Percentiles rank a stretch among this genome's conserved stretches.
Conservation (phyloP, 2,888 invertebrate genomes). For the Achlya flavicornis region DNA sequence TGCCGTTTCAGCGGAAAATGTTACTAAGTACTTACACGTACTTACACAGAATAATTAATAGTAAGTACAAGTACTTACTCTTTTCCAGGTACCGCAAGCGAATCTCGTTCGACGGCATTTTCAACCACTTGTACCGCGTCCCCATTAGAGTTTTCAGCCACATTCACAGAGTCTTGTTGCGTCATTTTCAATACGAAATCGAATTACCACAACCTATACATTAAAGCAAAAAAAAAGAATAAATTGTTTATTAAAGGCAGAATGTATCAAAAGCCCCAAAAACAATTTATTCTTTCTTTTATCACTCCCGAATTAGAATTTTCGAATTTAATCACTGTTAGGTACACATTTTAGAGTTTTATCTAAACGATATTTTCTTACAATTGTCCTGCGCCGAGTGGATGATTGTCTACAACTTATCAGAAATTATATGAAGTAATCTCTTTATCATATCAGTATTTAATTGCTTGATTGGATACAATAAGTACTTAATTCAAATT, state of each 20-base stretch:
- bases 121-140: slow-evolving; percentile 36
- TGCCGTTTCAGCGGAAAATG: too few species aligned
- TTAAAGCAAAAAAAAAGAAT: slow-evolving; percentile 21
- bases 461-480: slow-evolving; percentile 62
- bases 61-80: slow-evolving; percentile 41
- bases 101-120: slow-evolving; percentile 20
- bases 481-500: slow-evolving; percentile 32
- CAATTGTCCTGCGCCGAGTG: slow-evolving; percentile 65
- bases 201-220: slow-evolving; percentile 11
- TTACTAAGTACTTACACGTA: too few species aligned
- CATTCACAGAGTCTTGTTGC: slow-evolving; percentile 62
- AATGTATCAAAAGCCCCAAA: neutral
- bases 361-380: slow-evolving; percentile 43
- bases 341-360: slow-evolving; percentile 11
- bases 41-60: too few species aligned
- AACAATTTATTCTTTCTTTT: slow-evolving; percentile 18
- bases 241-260: slow-evolving; percentile 21
- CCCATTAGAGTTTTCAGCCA: slow-evolving; percentile 44
- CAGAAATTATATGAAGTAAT: slow-evolving; percentile 60
- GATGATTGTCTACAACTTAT: slow-evolving; percentile 55
- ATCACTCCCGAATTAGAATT: slow-evolving; percentile 17
- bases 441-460: slow-evolving; percentile 64
- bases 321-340: neutral
- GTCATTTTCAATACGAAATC: slow-evolving; percentile 52
- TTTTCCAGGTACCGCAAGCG: slow-evolving; percentile 22